A percentile compares a stretch with the other conserved stretches of the same genome.
Evolutionary conservation across 2,888 invertebrate genomes (phyloP).

Genomic region (Leptinotarsa juncta): DNA sequence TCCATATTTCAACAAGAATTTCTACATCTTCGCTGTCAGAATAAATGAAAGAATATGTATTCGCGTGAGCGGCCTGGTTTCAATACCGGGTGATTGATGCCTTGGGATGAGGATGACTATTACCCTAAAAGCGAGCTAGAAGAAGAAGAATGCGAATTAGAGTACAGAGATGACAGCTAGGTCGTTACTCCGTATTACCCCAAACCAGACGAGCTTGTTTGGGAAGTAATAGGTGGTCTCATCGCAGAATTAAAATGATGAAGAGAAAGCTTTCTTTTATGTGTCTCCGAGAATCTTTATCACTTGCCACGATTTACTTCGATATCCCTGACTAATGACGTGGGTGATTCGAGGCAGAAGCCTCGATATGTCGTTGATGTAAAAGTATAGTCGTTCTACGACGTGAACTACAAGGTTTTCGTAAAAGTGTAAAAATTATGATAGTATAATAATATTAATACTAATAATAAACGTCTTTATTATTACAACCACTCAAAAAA

Average conservation of each 20-base stretch:
- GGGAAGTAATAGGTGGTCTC: conserved; percentile 54
- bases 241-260: conserved; percentile 55
- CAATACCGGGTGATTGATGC: conserved; percentile 54
- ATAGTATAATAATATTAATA: too few relatives aligned
- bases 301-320: conserved; percentile 23
- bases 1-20: conserved; percentile 34
- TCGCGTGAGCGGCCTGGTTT: conserved; percentile 36
- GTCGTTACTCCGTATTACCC: conserved; percentile 55
- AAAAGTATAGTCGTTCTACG: neutral
- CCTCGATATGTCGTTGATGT: neutral
- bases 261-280: conserved; percentile 52
- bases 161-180: conserved; percentile 54
- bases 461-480: too few relatives aligned
- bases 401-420: too few relatives aligned
- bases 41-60: conserved; percentile 42
- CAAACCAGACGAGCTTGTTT: conserved; percentile 50
- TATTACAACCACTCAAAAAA: too few relatives aligned
- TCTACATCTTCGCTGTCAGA: conserved; percentile 33
- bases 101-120: conserved; percentile 47
- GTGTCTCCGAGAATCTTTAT: conserved; percentile 41
- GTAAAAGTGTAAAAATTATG: too few relatives aligned
- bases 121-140: conserved; percentile 51
- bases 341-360: neutral
- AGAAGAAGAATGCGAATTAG: conserved; percentile 55
- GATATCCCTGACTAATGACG: conserved; percentile 5